These are phyloP conservation scores for Lagenorhynchus albirostris DNA, from an alignment of 2,113 vertebrate species.

Conservation along the genomic window DNA sequence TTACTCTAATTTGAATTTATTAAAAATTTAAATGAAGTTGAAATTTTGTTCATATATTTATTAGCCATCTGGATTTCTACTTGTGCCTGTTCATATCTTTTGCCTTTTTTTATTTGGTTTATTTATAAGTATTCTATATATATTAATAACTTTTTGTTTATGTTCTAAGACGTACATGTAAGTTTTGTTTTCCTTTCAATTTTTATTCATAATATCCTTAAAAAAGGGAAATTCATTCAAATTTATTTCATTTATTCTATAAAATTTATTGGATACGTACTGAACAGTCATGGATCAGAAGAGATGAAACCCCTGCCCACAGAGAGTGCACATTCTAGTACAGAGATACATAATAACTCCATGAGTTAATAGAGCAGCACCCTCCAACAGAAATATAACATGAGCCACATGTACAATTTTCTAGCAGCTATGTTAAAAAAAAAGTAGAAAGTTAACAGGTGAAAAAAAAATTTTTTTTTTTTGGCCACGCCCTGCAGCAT, in stretches of 20 bases:
- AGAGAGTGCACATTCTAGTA: not conserved
- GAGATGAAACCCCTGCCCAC: not conserved
- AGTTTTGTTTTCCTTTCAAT: not conserved
- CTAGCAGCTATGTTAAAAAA: not conserved
- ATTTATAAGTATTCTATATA: not conserved
- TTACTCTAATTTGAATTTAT: constrained; percentile 4
- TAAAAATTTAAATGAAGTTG: not conserved
- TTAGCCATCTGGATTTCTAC: constrained; percentile 1
- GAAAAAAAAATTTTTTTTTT: not conserved
- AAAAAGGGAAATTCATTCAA: not conserved
- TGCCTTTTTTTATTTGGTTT: not conserved
- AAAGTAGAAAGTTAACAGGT: not conserved
- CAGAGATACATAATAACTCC: not conserved
- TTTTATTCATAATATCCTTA: not conserved
- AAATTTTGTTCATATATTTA: constrained; percentile 31
- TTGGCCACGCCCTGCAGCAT: not conserved
- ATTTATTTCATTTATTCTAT: not conserved
- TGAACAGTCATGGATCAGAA: not conserved
- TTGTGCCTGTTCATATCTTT: not conserved
- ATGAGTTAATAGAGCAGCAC: not conserved
- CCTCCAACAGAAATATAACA: not conserved
- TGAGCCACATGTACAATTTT: not conserved
- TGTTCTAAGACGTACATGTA: not conserved
- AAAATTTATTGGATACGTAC: not conserved
- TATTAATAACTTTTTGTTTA: not conserved